A percentile compares a stretch with the other conserved stretches of the same genome.
Evolutionary conservation across 2,113 vertebrate genomes (phyloP).

Genomic region (Willisornis vidua): DNA sequence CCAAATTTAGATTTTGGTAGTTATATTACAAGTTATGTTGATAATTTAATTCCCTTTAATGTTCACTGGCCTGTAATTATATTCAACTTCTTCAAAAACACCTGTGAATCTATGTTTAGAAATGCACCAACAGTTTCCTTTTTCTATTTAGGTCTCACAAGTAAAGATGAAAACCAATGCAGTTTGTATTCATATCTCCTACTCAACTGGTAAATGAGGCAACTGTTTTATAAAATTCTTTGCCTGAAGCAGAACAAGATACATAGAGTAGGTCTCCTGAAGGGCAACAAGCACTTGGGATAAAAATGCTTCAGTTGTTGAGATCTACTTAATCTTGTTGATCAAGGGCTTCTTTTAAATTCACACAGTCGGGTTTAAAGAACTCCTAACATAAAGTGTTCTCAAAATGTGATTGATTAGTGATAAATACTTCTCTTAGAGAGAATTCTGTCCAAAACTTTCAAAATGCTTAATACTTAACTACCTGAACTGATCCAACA

Average conservation of each 20-base stretch:
- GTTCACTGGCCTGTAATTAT: not conserved
- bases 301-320: not conserved
- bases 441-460: not conserved
- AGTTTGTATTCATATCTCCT: not conserved
- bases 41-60: not conserved
- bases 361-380: not conserved
- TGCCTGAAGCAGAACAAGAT: not conserved
- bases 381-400: not conserved
- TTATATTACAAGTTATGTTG: not conserved
- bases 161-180: not conserved
- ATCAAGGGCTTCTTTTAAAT: not conserved
- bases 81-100: not conserved
- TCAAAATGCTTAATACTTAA: not conserved
- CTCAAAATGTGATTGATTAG: not conserved
- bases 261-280: not conserved
- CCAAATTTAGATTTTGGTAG: not conserved
- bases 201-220: not conserved
- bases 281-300: not conserved
- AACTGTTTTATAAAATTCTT: not conserved
- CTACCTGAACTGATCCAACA: not conserved
- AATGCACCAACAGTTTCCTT: not conserved
- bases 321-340: constrained; percentile 1
- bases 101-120: not conserved
- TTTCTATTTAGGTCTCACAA: not conserved
- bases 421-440: not conserved